phyloP scores from a whole-genome alignment of 2,113 vertebrate genomes.

The Oryctolagus cuniculus region mOryCun1.1 NC_091436.1:28091001-28091500 shows the following conservation, averaged over 20 bases:
- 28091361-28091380: background rate
- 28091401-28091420: background rate
- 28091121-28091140: no score
- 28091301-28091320: background rate
- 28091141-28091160: background rate
- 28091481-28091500: background rate
- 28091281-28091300: background rate
- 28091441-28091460: background rate
- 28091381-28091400: background rate
- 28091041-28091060: background rate
- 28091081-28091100: background rate
- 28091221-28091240: background rate
- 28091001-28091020: accelerated
- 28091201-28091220: background rate
- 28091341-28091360: background rate
- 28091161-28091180: background rate
- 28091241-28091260: constrained; percentile 8
- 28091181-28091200: background rate
- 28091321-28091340: background rate
- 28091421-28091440: background rate
- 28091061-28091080: background rate
- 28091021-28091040: no score
- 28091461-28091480: background rate
- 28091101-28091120: background rate
- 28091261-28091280: background rate